A percentile compares a stretch with the other conserved stretches of the same genome.
These are phyloP conservation scores for Stichodactyla mertensii DNA, from an alignment of 64 coral and sea anemone species.

Conservation along the genomic window DNA sequence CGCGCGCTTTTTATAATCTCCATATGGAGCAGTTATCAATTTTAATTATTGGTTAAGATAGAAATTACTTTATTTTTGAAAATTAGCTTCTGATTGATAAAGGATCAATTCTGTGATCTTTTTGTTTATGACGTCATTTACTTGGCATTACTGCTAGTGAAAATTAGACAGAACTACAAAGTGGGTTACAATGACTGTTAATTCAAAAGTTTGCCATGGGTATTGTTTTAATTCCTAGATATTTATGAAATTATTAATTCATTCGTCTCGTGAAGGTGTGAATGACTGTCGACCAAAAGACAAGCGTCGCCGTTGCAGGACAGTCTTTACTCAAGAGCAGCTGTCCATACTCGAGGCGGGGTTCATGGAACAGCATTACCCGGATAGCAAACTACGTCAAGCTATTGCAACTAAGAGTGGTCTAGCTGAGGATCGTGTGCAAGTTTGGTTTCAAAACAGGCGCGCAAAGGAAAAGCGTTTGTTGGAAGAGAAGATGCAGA, in stretches of 20 bases:
- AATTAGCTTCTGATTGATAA: slow-evolving; percentile 11
- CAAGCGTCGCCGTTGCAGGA: slow-evolving; percentile 77
- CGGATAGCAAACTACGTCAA: slow-evolving; percentile 66
- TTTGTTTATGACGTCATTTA: neutral
- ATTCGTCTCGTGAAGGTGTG: neutral
- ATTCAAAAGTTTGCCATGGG: too few species aligned
- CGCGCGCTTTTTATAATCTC: neutral
- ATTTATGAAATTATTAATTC: neutral
- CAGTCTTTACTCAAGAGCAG: slow-evolving; percentile 76
- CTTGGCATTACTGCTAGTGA: neutral
- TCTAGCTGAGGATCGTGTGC: slow-evolving; percentile 73
- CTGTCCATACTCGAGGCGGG: slow-evolving; percentile 58
- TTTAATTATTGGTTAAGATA: neutral
- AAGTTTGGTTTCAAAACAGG: slow-evolving; percentile 95
- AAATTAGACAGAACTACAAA: too few species aligned
- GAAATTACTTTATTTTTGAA: neutral
- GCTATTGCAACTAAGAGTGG: slow-evolving; percentile 66
- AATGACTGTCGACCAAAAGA: slow-evolving; percentile 64
- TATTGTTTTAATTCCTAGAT: too few species aligned
- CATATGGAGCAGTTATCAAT: neutral
- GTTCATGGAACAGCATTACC: slow-evolving; percentile 67
- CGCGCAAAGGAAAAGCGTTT: slow-evolving; percentile 83
- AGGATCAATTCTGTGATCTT: neutral
- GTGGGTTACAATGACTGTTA: too few species aligned
- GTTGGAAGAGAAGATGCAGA: slow-evolving; percentile 58